phyloP scores from a whole-genome alignment of 1,140 invertebrate species.

The Nautilus pompilius region DNA sequence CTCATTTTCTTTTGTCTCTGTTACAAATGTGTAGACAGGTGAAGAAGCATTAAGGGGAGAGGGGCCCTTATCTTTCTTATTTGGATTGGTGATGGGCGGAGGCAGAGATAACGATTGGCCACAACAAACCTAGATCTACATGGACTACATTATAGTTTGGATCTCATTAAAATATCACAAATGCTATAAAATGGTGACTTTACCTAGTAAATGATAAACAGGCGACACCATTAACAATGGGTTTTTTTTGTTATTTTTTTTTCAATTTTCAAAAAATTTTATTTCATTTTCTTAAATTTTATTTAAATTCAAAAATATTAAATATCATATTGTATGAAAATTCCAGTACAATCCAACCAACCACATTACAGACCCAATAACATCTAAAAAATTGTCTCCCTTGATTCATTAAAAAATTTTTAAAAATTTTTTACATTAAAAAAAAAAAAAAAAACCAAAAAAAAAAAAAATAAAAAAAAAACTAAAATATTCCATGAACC shows the following conservation, averaged over 20 bases:
- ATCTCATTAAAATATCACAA: not conserved
- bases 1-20: too few species aligned
- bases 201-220: not conserved
- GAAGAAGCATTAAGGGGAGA: too few species aligned
- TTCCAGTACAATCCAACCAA: conserved; percentile 3
- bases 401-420: not conserved
- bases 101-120: conserved; percentile 1
- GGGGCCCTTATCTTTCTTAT: too few species aligned
- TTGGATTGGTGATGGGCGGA: not conserved
- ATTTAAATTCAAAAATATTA: conserved; percentile 3
- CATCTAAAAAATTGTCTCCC: conserved; percentile 3
- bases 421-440: too few species aligned
- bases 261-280: not conserved
- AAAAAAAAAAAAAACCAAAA: too few species aligned
- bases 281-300: not conserved
- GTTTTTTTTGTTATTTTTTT: not conserved
- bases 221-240: conserved; percentile 1
- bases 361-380: not conserved
- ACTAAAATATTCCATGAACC: not conserved
- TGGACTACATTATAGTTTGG: not conserved
- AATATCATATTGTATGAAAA: conserved; percentile 4
- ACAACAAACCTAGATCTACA: not conserved
- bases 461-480: conserved; percentile 7
- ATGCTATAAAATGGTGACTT: not conserved
- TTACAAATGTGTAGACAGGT: too few species aligned